Conservation (phyloP, 2,888 invertebrate genomes). For the Lithophane socia region DNA sequence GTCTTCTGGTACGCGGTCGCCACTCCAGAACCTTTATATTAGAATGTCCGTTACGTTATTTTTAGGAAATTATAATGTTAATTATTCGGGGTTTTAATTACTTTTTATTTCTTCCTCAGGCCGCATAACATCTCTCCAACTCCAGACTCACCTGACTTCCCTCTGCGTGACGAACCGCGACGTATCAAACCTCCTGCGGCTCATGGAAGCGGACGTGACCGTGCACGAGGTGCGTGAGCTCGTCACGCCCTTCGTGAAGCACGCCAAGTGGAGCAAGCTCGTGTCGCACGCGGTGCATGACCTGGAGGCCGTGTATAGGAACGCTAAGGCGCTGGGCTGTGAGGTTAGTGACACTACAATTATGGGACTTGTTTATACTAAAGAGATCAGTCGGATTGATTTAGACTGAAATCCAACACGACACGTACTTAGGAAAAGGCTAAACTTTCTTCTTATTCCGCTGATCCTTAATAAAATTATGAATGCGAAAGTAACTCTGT, state of each 20-base stretch:
- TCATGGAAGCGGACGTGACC: constrained; percentile 92
- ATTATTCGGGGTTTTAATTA: no score
- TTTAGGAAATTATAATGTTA: no score
- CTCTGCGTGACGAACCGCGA: constrained; percentile 93
- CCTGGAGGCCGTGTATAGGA: constrained; percentile 93
- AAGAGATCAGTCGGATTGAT: no score
- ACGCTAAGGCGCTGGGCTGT: constrained; percentile 93
- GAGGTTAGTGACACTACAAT: background rate
- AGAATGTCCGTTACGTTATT: no score
- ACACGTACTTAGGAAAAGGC: no score
- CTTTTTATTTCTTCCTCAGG: constrained; percentile 62
- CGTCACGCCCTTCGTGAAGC: constrained; percentile 92
- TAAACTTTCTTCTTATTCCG: no score
- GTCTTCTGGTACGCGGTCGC: no score
- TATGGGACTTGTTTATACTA: no score
- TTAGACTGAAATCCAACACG: no score
- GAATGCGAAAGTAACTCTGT: no score
- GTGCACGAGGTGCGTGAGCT: constrained; percentile 90
- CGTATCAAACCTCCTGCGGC: constrained; percentile 91
- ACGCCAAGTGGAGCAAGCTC: constrained; percentile 92
- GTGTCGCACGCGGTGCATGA: constrained; percentile 94
- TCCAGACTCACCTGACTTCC: constrained; percentile 92
- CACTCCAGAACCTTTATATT: no score
- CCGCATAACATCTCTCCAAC: constrained; percentile 92
- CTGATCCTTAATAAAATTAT: no score